Evolutionary conservation across 2,888 invertebrate genomes (phyloP).

Genomic region (Himalopsyche kuldschensis): DNA sequence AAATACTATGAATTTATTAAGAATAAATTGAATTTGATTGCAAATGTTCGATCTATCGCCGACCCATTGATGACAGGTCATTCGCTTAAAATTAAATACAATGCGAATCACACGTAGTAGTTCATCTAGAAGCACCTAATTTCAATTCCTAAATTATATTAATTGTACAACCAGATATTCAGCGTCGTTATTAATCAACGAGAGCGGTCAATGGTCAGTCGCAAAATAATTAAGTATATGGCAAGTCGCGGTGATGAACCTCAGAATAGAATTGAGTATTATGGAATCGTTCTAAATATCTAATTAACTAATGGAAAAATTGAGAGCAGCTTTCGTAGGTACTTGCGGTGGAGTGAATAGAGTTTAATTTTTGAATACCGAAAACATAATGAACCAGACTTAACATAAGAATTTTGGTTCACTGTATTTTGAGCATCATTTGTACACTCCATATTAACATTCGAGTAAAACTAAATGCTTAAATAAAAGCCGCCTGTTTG

Average conservation of each 20-base stretch:
- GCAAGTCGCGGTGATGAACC: slow-evolving; percentile 31
- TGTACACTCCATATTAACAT: too few relatives aligned
- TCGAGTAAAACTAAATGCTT: slow-evolving; percentile 39
- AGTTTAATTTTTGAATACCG: neutral
- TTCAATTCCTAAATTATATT: slow-evolving; percentile 23
- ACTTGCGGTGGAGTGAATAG: neutral
- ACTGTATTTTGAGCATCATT: too few relatives aligned
- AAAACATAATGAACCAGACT: too few relatives aligned
- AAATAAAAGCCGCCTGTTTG: slow-evolving; percentile 73
- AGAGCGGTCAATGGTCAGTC: slow-evolving; percentile 17
- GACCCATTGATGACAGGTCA: neutral
- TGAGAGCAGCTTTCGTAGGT: slow-evolving; percentile 5
- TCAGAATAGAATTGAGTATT: neutral
- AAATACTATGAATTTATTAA: neutral
- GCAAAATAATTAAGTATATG: slow-evolving; percentile 31
- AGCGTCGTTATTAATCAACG: neutral
- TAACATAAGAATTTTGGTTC: too few relatives aligned
- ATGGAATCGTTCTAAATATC: neutral
- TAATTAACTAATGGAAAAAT: slow-evolving; percentile 1
- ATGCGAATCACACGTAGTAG: slow-evolving; percentile 7
- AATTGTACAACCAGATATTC: neutral
- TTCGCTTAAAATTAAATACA: neutral
- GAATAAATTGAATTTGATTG: neutral
- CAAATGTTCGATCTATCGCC: neutral
- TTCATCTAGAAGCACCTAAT: slow-evolving; percentile 35